These are phyloP conservation scores for Myotis planiceps DNA, from an alignment of 2,797 vertebrate species.

Conservation along the genomic window DNA sequence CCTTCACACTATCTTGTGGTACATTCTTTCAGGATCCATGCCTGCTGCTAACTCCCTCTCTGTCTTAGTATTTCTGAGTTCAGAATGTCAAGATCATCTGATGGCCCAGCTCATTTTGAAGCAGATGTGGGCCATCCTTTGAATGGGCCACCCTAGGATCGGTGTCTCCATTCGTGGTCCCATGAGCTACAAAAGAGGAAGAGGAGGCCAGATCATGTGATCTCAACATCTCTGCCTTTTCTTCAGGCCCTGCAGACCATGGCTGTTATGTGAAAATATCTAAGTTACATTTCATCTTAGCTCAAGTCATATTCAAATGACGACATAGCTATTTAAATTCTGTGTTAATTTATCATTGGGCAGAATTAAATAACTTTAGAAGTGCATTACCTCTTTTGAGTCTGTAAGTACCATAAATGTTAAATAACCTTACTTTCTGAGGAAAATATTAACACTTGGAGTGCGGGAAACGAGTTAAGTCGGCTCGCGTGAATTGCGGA, in stretches of 20 bases:
- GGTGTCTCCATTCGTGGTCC: background rate
- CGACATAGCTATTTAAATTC: background rate
- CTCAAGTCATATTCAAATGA: background rate
- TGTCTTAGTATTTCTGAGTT: background rate
- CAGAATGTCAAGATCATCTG: background rate
- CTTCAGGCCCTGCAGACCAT: background rate
- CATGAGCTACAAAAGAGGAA: background rate
- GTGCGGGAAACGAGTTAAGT: no score
- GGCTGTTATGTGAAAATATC: background rate
- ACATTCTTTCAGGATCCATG: background rate
- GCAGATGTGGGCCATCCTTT: background rate
- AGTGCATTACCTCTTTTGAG: background rate
- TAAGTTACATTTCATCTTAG: background rate
- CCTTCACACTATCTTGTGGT: background rate
- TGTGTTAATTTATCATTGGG: background rate
- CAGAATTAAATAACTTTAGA: background rate
- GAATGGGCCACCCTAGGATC: background rate
- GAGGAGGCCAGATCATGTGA: background rate
- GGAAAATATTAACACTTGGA: no score
- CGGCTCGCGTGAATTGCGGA: no score
- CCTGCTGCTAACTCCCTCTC: background rate
- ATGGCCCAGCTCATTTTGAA: background rate
- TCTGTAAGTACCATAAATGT: background rate
- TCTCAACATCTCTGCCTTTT: background rate
- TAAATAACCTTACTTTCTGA: conserved; percentile 30